phyloP scores from a whole-genome alignment of 2,888 invertebrate genomes.

The Rhingia rostrata region DNA sequence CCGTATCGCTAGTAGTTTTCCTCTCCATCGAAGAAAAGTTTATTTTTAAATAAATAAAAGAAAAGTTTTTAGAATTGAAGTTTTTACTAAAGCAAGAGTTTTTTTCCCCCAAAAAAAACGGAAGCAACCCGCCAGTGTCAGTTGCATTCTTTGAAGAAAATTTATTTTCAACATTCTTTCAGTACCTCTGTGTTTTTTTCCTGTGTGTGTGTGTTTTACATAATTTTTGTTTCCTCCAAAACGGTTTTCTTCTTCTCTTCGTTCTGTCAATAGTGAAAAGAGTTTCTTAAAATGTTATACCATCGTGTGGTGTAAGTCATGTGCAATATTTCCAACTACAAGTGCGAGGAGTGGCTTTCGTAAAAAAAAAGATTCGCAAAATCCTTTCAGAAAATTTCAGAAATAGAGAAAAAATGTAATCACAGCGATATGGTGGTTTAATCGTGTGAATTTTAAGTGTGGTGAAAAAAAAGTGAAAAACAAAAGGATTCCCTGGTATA shows the following conservation, averaged over 20 bases:
- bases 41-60: slow-evolving; percentile 58
- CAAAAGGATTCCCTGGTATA: slow-evolving; percentile 35
- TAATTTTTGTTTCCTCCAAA: slow-evolving; percentile 6
- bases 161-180: slow-evolving; percentile 21
- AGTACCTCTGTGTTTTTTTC: background rate
- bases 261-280: slow-evolving; percentile 33
- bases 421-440: slow-evolving; percentile 17
- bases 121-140: slow-evolving; percentile 29
- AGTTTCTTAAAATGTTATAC: slow-evolving; percentile 22
- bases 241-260: slow-evolving; percentile 17
- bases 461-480: slow-evolving; percentile 46
- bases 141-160: slow-evolving; percentile 61
- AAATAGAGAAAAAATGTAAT: slow-evolving; percentile 45
- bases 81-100: slow-evolving; percentile 26
- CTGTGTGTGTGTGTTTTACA: slow-evolving; percentile 43
- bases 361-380: slow-evolving; percentile 33
- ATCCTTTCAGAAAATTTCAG: slow-evolving; percentile 27
- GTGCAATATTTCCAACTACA: slow-evolving; percentile 44
- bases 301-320: slow-evolving; percentile 29
- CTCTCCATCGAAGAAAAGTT: slow-evolving; percentile 55
- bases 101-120: slow-evolving; percentile 26
- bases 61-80: background rate
- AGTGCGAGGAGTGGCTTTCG: slow-evolving; percentile 45
- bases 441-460: slow-evolving; percentile 59
- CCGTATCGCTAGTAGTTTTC: slow-evolving; percentile 51